phyloP scores from a whole-genome alignment of 2,888 invertebrate species.

The Folsomia candida region DNA sequence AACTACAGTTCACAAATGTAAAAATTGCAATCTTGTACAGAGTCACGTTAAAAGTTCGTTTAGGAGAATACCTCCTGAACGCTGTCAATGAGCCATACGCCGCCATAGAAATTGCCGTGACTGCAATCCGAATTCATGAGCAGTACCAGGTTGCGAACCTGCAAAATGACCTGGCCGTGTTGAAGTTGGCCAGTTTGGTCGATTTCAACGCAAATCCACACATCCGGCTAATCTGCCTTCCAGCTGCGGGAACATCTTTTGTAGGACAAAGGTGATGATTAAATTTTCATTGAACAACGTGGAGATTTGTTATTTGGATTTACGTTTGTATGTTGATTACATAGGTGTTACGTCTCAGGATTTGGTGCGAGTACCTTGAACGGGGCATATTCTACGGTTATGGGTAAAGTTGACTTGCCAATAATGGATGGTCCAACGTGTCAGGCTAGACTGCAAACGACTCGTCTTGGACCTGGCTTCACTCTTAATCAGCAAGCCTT shows the following conservation, averaged over 20 bases:
- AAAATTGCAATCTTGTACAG: conserved; percentile 8
- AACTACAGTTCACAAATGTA: no score
- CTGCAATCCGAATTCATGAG: conserved; percentile 63
- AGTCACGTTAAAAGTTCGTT: conserved; percentile 61
- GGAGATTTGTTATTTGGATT: no score
- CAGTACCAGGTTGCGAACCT: conserved; percentile 70
- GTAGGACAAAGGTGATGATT: conserved; percentile 27
- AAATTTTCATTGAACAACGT: not conserved
- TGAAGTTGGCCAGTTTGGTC: conserved; percentile 62
- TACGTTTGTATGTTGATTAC: no score
- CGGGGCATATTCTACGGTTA: conserved; percentile 63
- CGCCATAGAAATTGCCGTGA: conserved; percentile 63
- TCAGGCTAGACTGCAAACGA: conserved; percentile 63
- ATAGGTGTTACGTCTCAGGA: conserved; percentile 61
- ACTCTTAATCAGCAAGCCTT: conserved; percentile 66
- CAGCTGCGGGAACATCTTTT: conserved; percentile 48
- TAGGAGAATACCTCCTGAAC: conserved; percentile 74
- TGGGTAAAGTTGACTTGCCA: conserved; percentile 73
- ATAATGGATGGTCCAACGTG: conserved; percentile 65
- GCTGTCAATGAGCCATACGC: conserved; percentile 64
- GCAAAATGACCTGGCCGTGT: conserved; percentile 75
- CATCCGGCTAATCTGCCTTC: conserved; percentile 59
- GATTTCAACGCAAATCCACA: conserved; percentile 53
- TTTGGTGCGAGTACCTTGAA: conserved; percentile 75
- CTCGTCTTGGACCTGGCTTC: conserved; percentile 65